Evolutionary conservation across 2,888 invertebrate genomes (phyloP).

Genomic region (Agrotis ipsilon): DNA sequence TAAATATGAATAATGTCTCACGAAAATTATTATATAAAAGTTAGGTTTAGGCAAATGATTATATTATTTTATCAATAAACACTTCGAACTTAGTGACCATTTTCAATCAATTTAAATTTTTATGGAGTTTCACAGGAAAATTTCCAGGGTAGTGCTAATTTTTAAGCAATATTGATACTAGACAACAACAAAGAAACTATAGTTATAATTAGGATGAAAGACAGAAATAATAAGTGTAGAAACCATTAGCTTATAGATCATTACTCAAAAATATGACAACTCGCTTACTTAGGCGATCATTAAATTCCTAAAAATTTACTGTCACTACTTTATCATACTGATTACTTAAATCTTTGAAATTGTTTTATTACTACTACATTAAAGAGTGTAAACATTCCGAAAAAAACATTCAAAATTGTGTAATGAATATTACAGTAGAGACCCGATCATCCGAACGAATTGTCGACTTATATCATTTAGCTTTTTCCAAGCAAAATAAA

Average conservation of each 20-base stretch:
- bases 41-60: neutral
- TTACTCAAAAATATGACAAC: slow-evolving; percentile 38
- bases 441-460: slow-evolving; percentile 33
- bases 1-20: slow-evolving; percentile 24
- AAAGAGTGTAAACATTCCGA: slow-evolving; percentile 51
- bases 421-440: slow-evolving; percentile 42
- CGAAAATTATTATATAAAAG: slow-evolving; percentile 21
- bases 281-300: slow-evolving; percentile 58
- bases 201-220: slow-evolving; percentile 15
- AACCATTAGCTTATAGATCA: slow-evolving; percentile 30
- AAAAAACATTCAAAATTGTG: slow-evolving; percentile 32
- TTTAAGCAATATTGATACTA: slow-evolving; percentile 23
- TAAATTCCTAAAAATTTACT: slow-evolving; percentile 60
- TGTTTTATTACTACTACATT: slow-evolving; percentile 44
- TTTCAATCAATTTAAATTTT: too few species aligned
- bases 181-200: slow-evolving; percentile 1
- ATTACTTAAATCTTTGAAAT: slow-evolving; percentile 46
- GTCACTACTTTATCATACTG: slow-evolving; percentile 44
- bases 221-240: slow-evolving; percentile 1
- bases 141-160: slow-evolving; percentile 1
- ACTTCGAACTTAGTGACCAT: neutral
- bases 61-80: slow-evolving; percentile 24
- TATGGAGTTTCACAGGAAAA: neutral
- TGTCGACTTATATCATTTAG: neutral
- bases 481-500: neutral